A percentile compares a stretch with the other conserved stretches of the same genome.
phyloP scores from a whole-genome alignment of 2,888 invertebrate species.

The Steinernema hermaphroditum region DNA sequence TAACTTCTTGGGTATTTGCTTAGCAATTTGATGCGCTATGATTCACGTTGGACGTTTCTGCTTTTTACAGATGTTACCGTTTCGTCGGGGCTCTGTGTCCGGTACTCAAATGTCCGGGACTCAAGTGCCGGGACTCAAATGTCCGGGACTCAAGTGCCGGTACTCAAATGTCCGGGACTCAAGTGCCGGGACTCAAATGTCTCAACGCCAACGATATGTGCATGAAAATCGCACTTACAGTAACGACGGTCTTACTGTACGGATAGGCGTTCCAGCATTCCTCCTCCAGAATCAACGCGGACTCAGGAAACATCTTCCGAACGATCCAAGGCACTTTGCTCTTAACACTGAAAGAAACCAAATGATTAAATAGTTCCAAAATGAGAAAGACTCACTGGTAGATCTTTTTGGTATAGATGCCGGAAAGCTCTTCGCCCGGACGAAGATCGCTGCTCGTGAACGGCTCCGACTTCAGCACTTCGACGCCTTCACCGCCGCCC shows the following conservation, averaged over 20 bases:
- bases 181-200: conserved; percentile 71
- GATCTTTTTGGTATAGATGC: conserved; percentile 57
- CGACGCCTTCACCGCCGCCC: conserved; percentile 59
- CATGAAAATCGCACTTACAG: conserved; percentile 54
- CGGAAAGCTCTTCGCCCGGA: conserved; percentile 46
- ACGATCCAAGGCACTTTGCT: conserved; percentile 56
- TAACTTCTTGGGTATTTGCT: no score
- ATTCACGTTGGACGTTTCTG: no score
- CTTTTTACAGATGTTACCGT: no score
- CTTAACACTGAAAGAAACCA: conserved; percentile 2
- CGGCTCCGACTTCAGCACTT: conserved; percentile 51
- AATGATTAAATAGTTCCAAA: background rate
- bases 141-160: no score
- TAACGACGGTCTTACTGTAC: conserved; percentile 83
- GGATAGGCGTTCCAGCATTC: conserved; percentile 99
- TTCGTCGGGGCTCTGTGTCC: no score
- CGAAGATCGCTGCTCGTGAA: conserved; percentile 47
- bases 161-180: no score
- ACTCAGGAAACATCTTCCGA: conserved; percentile 77
- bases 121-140: no score
- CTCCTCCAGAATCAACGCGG: conserved; percentile 92
- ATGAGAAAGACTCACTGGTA: conserved; percentile 44
- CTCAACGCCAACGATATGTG: no score
- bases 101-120: no score
- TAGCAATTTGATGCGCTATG: no score